These are phyloP conservation scores for Polyodon spathula DNA, from an alignment of 2,113 vertebrate species.

Conservation along the genomic window DNA sequence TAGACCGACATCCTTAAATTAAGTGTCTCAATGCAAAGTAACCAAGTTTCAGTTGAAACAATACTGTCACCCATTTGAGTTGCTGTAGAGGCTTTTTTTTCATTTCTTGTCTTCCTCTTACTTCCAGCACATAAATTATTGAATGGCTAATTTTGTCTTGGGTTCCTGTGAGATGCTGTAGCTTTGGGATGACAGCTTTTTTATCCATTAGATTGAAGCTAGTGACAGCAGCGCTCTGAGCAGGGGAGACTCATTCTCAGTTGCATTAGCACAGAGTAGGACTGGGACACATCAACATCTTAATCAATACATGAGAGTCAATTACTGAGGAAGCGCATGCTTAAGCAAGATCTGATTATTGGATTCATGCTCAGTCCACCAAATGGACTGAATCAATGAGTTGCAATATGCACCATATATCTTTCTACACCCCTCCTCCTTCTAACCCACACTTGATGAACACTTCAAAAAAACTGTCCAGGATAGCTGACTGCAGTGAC, in stretches of 20 bases:
- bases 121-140: constrained; percentile 82
- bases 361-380: constrained; percentile 80
- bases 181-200: constrained; percentile 81
- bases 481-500: constrained; percentile 41
- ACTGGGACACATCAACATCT: constrained; percentile 87
- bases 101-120: constrained; percentile 18
- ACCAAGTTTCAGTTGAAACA: too few species aligned
- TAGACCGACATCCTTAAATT: too few species aligned
- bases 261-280: constrained; percentile 77
- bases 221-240: constrained; percentile 71
- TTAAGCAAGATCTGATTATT: constrained; percentile 91
- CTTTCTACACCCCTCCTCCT: constrained; percentile 25
- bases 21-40: too few species aligned
- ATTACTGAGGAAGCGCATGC: constrained; percentile 82
- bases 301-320: constrained; percentile 97
- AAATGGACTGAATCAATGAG: constrained; percentile 82
- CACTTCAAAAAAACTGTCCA: constrained; percentile 24
- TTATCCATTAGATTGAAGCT: constrained; percentile 85
- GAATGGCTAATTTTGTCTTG: constrained; percentile 86
- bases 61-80: constrained; percentile 40
- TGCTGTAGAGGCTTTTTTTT: constrained; percentile 18
- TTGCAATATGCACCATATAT: constrained; percentile 60
- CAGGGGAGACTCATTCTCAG: constrained; percentile 61
- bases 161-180: constrained; percentile 74
- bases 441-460: constrained; percentile 23